Evolutionary conservation across 1,140 invertebrate species (phyloP).

Genomic region (Tetragonula clypearis): DNA sequence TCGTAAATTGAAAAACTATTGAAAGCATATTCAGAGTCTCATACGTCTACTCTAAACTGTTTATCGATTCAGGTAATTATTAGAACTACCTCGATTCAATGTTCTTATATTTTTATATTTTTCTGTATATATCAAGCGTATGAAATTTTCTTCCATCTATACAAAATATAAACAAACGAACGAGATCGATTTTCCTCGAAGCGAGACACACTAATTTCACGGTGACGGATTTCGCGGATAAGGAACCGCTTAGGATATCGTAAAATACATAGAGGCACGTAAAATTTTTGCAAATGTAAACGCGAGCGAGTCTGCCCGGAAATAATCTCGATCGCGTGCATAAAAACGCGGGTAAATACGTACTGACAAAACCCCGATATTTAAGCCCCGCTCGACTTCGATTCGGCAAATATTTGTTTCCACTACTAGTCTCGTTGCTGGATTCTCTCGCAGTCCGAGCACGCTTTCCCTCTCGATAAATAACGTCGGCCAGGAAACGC

Average conservation of each 20-base stretch:
- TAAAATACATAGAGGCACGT: background rate
- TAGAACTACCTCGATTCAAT: background rate
- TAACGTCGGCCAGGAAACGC: background rate
- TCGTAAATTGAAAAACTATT: too few species aligned
- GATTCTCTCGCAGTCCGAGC: background rate
- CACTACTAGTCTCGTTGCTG: background rate
- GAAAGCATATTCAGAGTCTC: too few species aligned
- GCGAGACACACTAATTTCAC: background rate
- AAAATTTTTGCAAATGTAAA: slow-evolving; percentile 33
- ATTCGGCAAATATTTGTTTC: slow-evolving; percentile 41
- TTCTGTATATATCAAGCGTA: background rate
- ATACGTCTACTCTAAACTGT: too few species aligned
- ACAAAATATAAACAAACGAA: background rate
- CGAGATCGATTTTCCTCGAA: background rate
- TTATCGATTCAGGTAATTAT: background rate
- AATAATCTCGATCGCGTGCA: slow-evolving; percentile 48
- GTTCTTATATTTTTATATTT: background rate
- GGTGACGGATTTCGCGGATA: background rate
- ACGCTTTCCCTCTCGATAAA: slow-evolving; percentile 18
- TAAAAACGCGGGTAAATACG: slow-evolving; percentile 43
- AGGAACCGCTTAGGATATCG: background rate
- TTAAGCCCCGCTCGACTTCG: slow-evolving; percentile 13
- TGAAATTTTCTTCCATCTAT: background rate
- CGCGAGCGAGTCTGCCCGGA: slow-evolving; percentile 22
- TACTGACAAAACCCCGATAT: slow-evolving; percentile 14